phyloP scores from a whole-genome alignment of 2,113 vertebrate species.

The Mus pahari region DNA sequence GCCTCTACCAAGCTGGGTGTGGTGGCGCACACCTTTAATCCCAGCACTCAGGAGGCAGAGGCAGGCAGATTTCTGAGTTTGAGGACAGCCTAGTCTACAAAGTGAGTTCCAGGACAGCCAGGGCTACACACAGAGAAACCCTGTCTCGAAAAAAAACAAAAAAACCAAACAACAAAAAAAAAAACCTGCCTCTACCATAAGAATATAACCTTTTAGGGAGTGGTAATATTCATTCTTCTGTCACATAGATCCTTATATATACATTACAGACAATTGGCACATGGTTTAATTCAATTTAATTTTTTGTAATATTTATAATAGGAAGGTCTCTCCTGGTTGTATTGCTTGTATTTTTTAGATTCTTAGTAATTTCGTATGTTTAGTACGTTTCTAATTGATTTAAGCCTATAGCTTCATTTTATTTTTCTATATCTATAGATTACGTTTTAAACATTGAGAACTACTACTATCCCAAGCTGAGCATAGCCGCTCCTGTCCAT shows the following conservation, averaged over 20 bases:
- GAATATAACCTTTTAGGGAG: neutral
- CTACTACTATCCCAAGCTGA: neutral
- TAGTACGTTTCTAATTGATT: neutral
- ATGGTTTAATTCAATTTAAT: neutral
- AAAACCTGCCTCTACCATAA: neutral
- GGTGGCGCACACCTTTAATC: too few species aligned
- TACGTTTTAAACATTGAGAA: conserved; percentile 2
- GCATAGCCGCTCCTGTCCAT: too few species aligned
- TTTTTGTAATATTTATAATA: neutral
- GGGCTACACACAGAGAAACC: too few species aligned
- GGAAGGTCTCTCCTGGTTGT: neutral
- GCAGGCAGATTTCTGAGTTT: too few species aligned
- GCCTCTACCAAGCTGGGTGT: too few species aligned
- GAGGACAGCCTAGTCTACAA: too few species aligned
- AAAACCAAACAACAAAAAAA: too few species aligned
- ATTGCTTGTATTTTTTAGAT: neutral
- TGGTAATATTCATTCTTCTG: neutral
- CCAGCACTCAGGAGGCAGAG: too few species aligned
- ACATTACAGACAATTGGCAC: neutral
- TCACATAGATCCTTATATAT: neutral
- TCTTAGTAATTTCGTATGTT: neutral
- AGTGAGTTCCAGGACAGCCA: too few species aligned
- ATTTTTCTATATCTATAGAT: neutral
- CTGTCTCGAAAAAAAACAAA: too few species aligned
- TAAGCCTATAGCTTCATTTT: neutral